phyloP scores from a whole-genome alignment of 2,888 invertebrate genomes.

The Parapristionchus giblindavisi region DNA sequence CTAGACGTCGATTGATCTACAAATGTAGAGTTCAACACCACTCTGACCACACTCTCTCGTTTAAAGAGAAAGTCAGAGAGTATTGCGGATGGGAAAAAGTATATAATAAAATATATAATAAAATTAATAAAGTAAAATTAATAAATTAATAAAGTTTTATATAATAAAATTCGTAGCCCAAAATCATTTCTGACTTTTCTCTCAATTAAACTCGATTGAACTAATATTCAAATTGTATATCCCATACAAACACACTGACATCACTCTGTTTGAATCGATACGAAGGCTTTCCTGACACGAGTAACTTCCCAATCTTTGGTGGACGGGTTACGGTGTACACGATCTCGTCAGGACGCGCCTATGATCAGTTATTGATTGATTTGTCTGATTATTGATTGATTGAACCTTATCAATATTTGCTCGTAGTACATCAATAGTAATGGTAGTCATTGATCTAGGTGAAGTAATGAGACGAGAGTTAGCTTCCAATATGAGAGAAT shows the following conservation, averaged over 20 bases:
- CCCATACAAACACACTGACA: slow-evolving; percentile 35
- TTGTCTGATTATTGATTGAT: background rate
- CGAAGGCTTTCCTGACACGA: slow-evolving; percentile 49
- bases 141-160: background rate
- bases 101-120: background rate
- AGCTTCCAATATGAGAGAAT: slow-evolving; percentile 44
- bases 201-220: background rate
- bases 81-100: background rate
- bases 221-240: background rate
- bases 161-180: background rate
- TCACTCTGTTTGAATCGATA: slow-evolving; percentile 50
- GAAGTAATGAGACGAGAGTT: slow-evolving; percentile 47
- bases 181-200: background rate
- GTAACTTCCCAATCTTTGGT: slow-evolving; percentile 55
- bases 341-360: slow-evolving; percentile 58
- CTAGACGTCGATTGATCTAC: slow-evolving; percentile 52
- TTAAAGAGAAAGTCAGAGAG: background rate
- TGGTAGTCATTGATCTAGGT: slow-evolving; percentile 55
- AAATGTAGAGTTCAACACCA: no score
- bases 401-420: slow-evolving; percentile 48
- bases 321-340: slow-evolving; percentile 53
- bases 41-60: background rate
- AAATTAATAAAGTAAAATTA: background rate
- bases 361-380: background rate
- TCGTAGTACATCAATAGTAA: slow-evolving; percentile 60